These are phyloP conservation scores for Struthio camelus DNA, from an alignment of 2,113 vertebrate genomes.

Conservation along the genomic window DNA sequence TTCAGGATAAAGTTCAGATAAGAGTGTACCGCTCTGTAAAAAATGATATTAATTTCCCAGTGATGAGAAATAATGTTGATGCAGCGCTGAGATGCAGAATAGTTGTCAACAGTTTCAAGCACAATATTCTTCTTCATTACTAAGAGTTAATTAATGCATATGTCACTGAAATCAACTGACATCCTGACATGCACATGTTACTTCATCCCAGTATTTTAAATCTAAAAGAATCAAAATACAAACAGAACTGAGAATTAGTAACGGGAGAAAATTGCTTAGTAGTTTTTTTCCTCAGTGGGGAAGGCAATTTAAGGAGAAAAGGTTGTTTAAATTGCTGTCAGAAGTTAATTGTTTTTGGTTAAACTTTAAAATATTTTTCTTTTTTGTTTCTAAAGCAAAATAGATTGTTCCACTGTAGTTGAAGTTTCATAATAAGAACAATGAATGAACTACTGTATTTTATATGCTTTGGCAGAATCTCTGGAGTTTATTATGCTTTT, in stretches of 20 bases:
- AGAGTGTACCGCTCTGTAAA: background rate
- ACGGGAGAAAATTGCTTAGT: background rate
- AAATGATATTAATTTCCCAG: background rate
- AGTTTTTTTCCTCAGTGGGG: background rate
- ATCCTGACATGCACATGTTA: background rate
- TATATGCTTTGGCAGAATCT: background rate
- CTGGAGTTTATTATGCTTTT: background rate
- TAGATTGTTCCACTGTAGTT: background rate
- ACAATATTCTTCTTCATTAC: background rate
- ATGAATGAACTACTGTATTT: background rate
- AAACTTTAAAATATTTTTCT: background rate
- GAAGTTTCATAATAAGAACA: background rate
- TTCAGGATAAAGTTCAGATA: background rate
- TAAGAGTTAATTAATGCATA: background rate
- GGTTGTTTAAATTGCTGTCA: background rate
- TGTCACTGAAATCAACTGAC: background rate
- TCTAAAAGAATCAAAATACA: background rate
- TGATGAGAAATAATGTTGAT: background rate
- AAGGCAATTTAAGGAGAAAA: background rate
- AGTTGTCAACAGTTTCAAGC: background rate
- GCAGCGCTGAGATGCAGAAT: background rate
- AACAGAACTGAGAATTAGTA: background rate
- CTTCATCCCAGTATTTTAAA: background rate
- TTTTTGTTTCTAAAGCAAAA: background rate
- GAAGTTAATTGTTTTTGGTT: background rate